Evolutionary conservation across 2,113 vertebrate species (phyloP), one percentile per base, ranked within the genome.

Genomic region (Dunckerocampus dactyliophorus): DNA sequence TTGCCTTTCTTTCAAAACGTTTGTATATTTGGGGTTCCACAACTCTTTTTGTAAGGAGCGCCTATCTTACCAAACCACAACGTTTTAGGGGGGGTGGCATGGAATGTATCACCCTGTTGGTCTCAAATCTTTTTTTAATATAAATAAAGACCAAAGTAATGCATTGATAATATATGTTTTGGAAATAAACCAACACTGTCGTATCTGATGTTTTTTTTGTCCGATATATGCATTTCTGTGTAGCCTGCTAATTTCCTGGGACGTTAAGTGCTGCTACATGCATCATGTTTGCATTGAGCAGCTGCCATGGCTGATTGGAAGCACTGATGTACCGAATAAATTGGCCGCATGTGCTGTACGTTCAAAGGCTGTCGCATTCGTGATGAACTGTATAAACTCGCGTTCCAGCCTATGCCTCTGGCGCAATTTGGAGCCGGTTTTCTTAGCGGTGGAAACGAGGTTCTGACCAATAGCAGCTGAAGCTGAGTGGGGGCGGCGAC

Each of bases 121-220:
- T 71, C 67, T 49, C 19, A 21, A 48, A 13, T 71, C 71, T 75
- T 73, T 75, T 73, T 76, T 77, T 46, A 80, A 82, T 83, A 81
- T 81, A 57, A 72, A 71, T 2, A 68, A 62, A 52, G n/a, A 65
- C 19, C 51, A 68, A 57, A 63, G 63, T 55, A 1, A 34, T 7
- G 31, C 6, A 34, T 34, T 8, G 4, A 34, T 34, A 37, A 58
- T 8, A 5, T 34, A 47, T 69, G 59, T 72, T 46, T 62, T 71
- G 45, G 71, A 50, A 74, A 79, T 47, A 6, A 46, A 52, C 0
- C 69, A 56, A 59, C 5, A n/a, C 34, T n/a, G 13, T 47, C 10
- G 1, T 51, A 28, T 8, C 4, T 6, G 14, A 16, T 20, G 43
- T 11, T 21, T 45, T 3, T 3, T 50, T 3, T n/a, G 62, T 12